A percentile compares a stretch with the other conserved stretches of the same genome.
phyloP scores from a whole-genome alignment of 2,888 invertebrate genomes.

The Dryococelus australis region DNA sequence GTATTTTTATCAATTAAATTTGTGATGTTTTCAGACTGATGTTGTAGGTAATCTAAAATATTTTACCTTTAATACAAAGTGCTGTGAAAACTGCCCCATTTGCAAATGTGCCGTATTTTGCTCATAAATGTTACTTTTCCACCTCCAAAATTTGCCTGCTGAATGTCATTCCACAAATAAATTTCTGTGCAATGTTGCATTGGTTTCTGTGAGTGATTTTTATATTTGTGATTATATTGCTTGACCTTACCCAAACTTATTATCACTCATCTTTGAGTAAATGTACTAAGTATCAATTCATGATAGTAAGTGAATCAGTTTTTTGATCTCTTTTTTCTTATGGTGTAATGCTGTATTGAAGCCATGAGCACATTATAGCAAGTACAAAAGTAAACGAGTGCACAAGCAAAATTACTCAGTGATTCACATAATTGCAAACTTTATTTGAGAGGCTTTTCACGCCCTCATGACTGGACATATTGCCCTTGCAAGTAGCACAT shows the following conservation, averaged over 20 bases:
- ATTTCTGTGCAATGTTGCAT: slow-evolving; percentile 13
- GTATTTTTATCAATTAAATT: neutral
- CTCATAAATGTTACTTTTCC: slow-evolving; percentile 1
- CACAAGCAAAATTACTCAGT: no score
- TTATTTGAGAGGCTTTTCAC: no score
- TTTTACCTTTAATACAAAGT: neutral
- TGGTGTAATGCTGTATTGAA: no score
- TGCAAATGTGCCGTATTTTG: neutral
- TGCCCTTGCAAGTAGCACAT: no score
- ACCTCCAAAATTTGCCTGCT: slow-evolving; percentile 12
- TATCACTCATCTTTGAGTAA: neutral
- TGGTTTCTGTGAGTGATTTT: neutral
- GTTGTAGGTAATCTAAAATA: neutral
- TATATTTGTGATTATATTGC: no score
- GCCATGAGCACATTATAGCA: no score
- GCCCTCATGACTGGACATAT: no score
- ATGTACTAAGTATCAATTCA: no score
- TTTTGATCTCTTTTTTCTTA: no score
- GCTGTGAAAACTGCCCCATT: neutral
- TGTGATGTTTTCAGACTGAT: neutral
- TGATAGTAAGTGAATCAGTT: no score
- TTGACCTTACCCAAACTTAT: neutral
- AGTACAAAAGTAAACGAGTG: no score
- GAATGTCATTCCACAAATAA: slow-evolving; percentile 11
- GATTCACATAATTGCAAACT: no score